Evolutionary conservation across 2,797 vertebrate genomes (phyloP), one percentile per base, ranked within the genome.

Genomic region (Galagoides demidoff): DNA sequence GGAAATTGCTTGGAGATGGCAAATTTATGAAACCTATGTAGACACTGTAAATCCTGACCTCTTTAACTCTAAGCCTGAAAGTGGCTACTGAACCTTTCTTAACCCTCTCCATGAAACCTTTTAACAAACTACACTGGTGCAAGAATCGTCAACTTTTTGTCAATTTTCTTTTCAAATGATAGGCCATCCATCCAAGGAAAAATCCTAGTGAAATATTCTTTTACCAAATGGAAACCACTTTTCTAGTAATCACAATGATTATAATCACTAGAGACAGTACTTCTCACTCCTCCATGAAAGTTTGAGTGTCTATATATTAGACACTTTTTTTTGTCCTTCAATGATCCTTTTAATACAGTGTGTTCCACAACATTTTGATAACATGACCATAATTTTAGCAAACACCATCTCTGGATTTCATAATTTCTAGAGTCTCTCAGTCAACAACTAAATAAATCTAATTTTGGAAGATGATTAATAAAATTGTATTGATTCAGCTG

Each of bases 401-500:
- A 86, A 71, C 25, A 83, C 2, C 23, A 25, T 82, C 22, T 95
- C 89, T 61, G 19, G 19, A 81, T 57, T 66, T 77, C 34, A 7
- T 34, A 7, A 73, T 49, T 92, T 93, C 34, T 92, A 76, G 25
- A 88, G 22, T 49, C 5, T 19, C 20, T 83, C 11, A 55, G 39
- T n/a, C 73, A 92, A 70, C 16, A 94, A 59, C 17, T 93, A 43
- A 0, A 78, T 8, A 92, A 89, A 71, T 76, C 12, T 96, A 93
- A 52, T 91, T 71, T 64, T 83, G 84, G 16, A 82, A 95, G 31
- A 78, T 61, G 4, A 5, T 73, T 73, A 74, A 92, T 11, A 37
- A 87, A 81, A 94, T 84, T 61, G 3, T 81, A 63, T 76, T 71
- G 29, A 93, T 89, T 95, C 29, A 93, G 57, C n/a, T 93, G n/a